Conservation (phyloP, 2,888 invertebrate genomes). For the Hofmannophila pseudospretella region DNA sequence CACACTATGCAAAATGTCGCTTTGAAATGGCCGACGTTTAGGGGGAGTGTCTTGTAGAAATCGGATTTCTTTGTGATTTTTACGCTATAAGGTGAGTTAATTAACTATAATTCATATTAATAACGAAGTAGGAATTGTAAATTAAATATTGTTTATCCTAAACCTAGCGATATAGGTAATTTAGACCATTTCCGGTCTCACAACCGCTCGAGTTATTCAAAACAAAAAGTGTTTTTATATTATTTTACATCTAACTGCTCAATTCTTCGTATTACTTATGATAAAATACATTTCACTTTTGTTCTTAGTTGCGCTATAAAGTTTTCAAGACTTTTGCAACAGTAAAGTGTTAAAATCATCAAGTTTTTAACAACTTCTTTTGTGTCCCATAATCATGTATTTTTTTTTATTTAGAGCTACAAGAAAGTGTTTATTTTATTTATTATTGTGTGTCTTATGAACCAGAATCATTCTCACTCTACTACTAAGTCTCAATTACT, state of each 20-base stretch:
- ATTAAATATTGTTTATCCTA: neutral
- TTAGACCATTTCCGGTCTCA: constrained; percentile 54
- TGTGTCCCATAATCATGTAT: too few relatives aligned
- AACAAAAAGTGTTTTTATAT: constrained; percentile 59
- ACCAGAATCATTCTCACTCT: too few relatives aligned
- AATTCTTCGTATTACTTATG: neutral
- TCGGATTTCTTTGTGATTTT: constrained; percentile 50
- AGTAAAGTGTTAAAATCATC: too few relatives aligned
- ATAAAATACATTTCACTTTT: neutral
- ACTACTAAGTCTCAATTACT: too few relatives aligned
- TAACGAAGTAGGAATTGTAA: constrained; percentile 8
- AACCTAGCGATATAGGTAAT: constrained; percentile 11
- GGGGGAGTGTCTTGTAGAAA: constrained; percentile 72
- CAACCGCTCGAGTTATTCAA: constrained; percentile 67
- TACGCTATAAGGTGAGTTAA: constrained; percentile 48
- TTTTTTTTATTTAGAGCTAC: too few relatives aligned
- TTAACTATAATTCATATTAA: constrained; percentile 17
- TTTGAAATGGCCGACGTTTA: constrained; percentile 76
- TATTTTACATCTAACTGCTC: neutral
- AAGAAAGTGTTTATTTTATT: too few relatives aligned
- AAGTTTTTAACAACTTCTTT: too few relatives aligned
- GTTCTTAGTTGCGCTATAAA: too few relatives aligned
- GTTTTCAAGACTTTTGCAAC: too few relatives aligned
- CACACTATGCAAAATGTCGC: constrained; percentile 50
- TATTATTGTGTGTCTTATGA: too few relatives aligned